Evolutionary conservation across 2,797 vertebrate genomes (phyloP).

Genomic region (Momotus momota): DNA sequence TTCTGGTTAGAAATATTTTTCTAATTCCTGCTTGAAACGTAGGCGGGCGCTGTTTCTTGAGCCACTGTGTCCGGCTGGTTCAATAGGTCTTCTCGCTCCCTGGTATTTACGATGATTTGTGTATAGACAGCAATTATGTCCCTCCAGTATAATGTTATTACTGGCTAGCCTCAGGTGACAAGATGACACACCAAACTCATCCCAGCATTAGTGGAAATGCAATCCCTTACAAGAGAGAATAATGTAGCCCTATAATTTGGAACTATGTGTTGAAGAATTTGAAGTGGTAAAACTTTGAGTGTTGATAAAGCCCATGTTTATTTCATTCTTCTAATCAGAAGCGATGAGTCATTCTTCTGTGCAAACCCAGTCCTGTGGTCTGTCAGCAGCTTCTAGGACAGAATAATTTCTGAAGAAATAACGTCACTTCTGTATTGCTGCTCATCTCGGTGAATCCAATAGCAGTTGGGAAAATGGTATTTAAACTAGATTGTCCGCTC

Average conservation of each 20-base stretch:
- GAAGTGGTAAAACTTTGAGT: not conserved
- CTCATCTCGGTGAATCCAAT: fast-evolving
- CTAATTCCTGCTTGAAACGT: not conserved
- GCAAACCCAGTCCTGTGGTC: not conserved
- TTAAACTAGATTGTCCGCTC: not conserved
- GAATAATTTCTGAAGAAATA: not conserved
- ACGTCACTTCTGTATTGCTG: not conserved
- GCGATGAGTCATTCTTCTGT: not conserved
- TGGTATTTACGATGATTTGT: not conserved
- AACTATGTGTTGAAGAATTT: not conserved
- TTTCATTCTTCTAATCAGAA: not conserved
- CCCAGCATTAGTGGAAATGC: not conserved
- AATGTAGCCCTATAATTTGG: not conserved
- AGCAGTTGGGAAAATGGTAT: not conserved
- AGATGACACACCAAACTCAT: not conserved
- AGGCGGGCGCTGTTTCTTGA: fast-evolving
- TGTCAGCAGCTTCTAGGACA: not conserved
- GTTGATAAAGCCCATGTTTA: not conserved
- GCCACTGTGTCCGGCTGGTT: not conserved
- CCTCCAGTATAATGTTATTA: not conserved
- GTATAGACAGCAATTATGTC: not conserved
- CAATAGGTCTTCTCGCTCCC: not conserved
- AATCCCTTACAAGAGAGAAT: not conserved
- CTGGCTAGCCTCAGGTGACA: not conserved
- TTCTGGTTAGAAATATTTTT: not conserved